phyloP scores from a whole-genome alignment of 2,797 vertebrate species.

The Gobio occitaniae region DNA sequence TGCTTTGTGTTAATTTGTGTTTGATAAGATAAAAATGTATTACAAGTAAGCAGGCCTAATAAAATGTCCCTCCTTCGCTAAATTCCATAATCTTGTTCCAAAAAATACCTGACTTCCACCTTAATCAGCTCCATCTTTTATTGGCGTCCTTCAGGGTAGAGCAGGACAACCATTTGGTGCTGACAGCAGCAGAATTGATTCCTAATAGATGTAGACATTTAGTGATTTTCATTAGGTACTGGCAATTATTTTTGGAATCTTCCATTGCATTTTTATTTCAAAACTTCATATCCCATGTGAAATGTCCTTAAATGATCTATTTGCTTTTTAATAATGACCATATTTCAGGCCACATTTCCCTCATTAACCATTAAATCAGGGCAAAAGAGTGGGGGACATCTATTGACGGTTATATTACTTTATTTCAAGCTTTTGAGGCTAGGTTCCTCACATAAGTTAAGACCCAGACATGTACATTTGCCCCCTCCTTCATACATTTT shows the following conservation, averaged over 20 bases:
- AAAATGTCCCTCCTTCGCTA: background rate
- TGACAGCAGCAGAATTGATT: slow-evolving; percentile 38
- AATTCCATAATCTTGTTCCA: slow-evolving; percentile 5
- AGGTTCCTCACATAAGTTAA: background rate
- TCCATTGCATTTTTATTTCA: background rate
- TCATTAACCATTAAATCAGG: background rate
- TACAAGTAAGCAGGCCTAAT: slow-evolving; percentile 2
- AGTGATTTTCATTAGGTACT: slow-evolving; percentile 15
- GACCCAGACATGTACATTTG: background rate
- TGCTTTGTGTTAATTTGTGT: slow-evolving; percentile 5
- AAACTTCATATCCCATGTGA: background rate
- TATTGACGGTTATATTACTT: background rate
- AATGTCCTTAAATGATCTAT: background rate
- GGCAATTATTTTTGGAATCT: slow-evolving; percentile 37
- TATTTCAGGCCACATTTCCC: background rate
- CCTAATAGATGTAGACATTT: slow-evolving; percentile 43
- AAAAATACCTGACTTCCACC: slow-evolving; percentile 22
- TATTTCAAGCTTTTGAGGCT: background rate
- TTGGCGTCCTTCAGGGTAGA: slow-evolving; percentile 23
- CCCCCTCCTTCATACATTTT: background rate
- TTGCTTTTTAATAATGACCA: background rate
- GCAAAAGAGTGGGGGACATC: background rate
- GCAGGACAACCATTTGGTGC: slow-evolving; percentile 16
- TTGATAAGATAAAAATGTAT: slow-evolving; percentile 17
- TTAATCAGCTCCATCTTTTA: slow-evolving; percentile 29